These are phyloP conservation scores for Alentia gelatinosa DNA, from an alignment of 2,888 invertebrate genomes.

Conservation along the genomic window DNA sequence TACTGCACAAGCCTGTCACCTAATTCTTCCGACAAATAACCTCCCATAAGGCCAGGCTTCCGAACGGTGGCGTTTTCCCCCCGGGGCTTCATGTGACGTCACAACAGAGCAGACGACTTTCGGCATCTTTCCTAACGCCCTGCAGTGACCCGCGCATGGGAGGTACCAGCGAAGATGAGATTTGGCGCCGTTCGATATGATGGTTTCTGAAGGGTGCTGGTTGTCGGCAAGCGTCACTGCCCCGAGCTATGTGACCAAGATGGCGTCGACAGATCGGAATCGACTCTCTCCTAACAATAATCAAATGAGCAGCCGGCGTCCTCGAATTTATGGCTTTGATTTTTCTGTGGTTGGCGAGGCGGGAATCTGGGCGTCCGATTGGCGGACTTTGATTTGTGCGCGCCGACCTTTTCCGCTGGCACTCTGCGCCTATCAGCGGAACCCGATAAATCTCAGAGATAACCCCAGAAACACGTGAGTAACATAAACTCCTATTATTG, in stretches of 20 bases:
- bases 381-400: neutral
- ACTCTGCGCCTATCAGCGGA: neutral
- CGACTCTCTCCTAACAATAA: neutral
- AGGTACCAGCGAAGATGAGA: neutral
- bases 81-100: neutral
- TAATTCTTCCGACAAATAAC: too few species aligned
- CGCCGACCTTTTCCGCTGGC: neutral
- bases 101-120: neutral
- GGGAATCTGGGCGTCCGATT: neutral
- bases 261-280: neutral
- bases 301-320: neutral
- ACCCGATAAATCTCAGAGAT: neutral
- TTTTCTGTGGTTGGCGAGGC: neutral
- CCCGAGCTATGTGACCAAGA: neutral
- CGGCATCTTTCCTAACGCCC: neutral
- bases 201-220: neutral
- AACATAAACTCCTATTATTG: constrained; percentile 1
- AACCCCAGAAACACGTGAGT: neutral
- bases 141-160: neutral
- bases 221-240: neutral
- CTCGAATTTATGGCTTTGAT: constrained; percentile 3
- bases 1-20: too few species aligned
- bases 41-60: too few species aligned
- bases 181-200: constrained; percentile 16
- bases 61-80: too few species aligned